Base-by-base conservation (phyloP, 2,888 invertebrate species). In the Pegoplata infirma region DNA sequence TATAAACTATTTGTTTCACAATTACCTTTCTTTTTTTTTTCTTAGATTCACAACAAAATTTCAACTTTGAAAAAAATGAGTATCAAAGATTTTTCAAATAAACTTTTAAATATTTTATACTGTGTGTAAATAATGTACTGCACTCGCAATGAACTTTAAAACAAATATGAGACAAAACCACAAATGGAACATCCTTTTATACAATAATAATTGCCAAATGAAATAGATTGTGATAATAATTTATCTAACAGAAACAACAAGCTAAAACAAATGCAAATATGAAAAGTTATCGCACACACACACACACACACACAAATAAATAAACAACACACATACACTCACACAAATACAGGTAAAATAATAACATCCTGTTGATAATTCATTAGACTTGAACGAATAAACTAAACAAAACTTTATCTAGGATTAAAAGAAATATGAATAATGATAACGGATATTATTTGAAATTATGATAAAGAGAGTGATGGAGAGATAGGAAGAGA, bases 161-260 rank as follows among this genome's bases (percentile, higher is more conserved):
- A 53, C 36, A 67, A 75, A 56, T 75, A 21, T 79, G 75, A 67
- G 14, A 44, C 36, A 40, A 40, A 23, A 40, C 12, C 67, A 71
- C 79, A 75, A 58, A 61, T 14, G 49, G 40, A 75, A 63, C 75
- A 75, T 79, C 71, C 79, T 79, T 79, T 75, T 79, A 79, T 79
- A 79, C 44, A 63, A 51, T 67, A 25, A 58, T 19, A 47, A 25
- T 21, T 7, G 16, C n/a, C 40, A 49, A 59, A 51, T 40, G 19
- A 12, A 44, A 63, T 25, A 63, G 47, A 49, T 63, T 46, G 53
- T 63, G 49, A 67, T 53, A n/a, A n/a, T n/a, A n/a, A n/a, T n/a
- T n/a, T n/a, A n/a, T n/a, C n/a, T n/a, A 66, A 58, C 53, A 73
- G 8, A 46, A 28, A 66, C 44, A 76, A 69, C 53, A 63, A 32